A percentile compares a stretch with the other conserved stretches of the same genome.
phyloP scores from a whole-genome alignment of 2,797 vertebrate species.

The Meriones psammophilus region DNA sequence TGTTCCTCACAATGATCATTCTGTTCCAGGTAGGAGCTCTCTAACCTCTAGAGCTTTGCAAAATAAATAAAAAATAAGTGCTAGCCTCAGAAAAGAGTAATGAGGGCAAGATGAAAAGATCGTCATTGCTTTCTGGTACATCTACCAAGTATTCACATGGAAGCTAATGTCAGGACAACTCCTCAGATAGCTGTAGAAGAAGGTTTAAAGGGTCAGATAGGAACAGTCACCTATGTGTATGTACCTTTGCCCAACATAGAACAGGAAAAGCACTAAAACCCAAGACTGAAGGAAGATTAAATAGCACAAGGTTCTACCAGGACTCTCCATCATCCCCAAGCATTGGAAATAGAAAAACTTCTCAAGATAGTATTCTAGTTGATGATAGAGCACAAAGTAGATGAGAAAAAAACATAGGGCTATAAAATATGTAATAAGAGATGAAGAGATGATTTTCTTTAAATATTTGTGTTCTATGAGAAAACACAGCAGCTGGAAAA shows the following conservation, averaged over 20 bases:
- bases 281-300: neutral
- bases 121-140: neutral
- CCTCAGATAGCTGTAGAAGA: neutral
- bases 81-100: neutral
- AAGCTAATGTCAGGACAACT: neutral
- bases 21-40: constrained; percentile 94
- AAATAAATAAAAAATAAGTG: neutral
- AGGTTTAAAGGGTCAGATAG: neutral
- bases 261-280: neutral
- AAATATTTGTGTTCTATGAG: neutral
- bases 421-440: neutral
- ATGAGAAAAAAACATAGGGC: neutral
- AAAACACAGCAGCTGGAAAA: neutral
- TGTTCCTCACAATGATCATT: constrained; percentile 98
- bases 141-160: neutral
- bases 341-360: neutral
- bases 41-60: neutral
- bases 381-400: neutral
- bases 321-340: neutral
- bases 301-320: neutral
- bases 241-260: neutral
- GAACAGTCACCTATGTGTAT: neutral
- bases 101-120: neutral
- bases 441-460: too few species aligned
- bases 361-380: neutral